Percentiles rank a stretch among this genome's conserved stretches.
Conservation (phyloP, 1,140 invertebrate genomes). For the Calliopsis andreniformis region DNA sequence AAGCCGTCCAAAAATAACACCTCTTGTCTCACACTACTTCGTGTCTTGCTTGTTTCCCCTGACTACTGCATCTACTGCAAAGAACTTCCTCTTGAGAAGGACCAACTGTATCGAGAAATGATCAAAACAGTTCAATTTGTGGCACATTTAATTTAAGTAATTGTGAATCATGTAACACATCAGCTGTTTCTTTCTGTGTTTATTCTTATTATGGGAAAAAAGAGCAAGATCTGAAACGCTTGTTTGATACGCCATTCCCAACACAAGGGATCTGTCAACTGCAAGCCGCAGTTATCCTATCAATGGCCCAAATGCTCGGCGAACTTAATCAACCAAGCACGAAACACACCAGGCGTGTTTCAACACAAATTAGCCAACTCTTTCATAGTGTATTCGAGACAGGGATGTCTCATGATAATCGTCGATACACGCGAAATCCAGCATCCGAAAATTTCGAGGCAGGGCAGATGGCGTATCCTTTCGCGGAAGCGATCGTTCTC, state of each 20-base stretch:
- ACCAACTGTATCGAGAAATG: too few species aligned
- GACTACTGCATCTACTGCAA: not conserved
- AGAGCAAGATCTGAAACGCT: not conserved
- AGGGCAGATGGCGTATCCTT: constrained; percentile 58
- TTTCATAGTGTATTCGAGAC: constrained; percentile 14
- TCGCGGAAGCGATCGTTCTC: constrained; percentile 58
- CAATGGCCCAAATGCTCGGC: not conserved
- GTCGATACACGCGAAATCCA: constrained; percentile 48
- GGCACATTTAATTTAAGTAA: not conserved
- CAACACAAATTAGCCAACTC: not conserved
- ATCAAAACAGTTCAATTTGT: too few species aligned
- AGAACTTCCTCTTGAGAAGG: not conserved
- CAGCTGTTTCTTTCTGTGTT: too few species aligned
- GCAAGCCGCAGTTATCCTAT: constrained; percentile 24
- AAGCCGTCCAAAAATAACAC: constrained; percentile 12
- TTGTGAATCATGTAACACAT: not conserved
- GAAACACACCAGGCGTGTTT: not conserved
- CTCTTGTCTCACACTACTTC: constrained; percentile 20
- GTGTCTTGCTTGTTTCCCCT: not conserved
- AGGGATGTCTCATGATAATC: constrained; percentile 45
- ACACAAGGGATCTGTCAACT: constrained; percentile 35
- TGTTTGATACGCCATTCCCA: not conserved
- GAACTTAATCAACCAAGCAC: constrained; percentile 15
- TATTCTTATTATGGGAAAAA: not conserved
- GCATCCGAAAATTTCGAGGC: constrained; percentile 50